These are phyloP conservation scores for Volucella inflata DNA, from an alignment of 2,888 invertebrate species.

Conservation along the genomic window DNA sequence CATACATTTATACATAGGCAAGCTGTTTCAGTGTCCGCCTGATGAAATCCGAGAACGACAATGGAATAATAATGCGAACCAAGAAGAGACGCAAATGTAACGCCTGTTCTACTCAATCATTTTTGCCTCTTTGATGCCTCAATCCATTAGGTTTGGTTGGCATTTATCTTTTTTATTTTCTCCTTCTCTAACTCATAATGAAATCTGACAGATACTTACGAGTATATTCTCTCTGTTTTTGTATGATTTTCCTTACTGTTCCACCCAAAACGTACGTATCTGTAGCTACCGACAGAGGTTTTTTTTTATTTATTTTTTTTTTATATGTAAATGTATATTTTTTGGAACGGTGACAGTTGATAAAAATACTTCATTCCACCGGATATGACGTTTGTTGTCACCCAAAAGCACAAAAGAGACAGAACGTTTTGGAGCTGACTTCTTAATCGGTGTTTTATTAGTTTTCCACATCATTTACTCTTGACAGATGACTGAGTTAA, in stretches of 20 bases:
- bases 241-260: background rate
- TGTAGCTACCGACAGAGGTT: slow-evolving; percentile 21
- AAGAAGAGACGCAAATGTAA: background rate
- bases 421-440: slow-evolving; percentile 39
- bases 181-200: too few relatives aligned
- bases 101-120: slow-evolving; percentile 20
- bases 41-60: slow-evolving; percentile 36
- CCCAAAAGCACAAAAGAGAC: background rate
- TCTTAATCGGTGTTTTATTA: slow-evolving; percentile 13
- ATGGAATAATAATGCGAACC: slow-evolving; percentile 47
- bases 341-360: slow-evolving; percentile 1
- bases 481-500: background rate
- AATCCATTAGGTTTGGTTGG: slow-evolving; percentile 21
- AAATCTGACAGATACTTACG: background rate
- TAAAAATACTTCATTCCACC: background rate
- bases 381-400: slow-evolving; percentile 36
- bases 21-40: slow-evolving; percentile 6
- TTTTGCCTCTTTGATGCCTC: slow-evolving; percentile 7
- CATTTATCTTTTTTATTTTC: slow-evolving; percentile 10
- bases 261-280: background rate
- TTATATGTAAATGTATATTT: too few relatives aligned
- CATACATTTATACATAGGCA: slow-evolving; percentile 52
- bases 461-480: background rate
- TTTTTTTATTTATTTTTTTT: background rate
- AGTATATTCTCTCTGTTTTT: too few relatives aligned